These are phyloP conservation scores for Nomada flava DNA, from an alignment of 2,888 invertebrate species.

Conservation along the genomic window DNA sequence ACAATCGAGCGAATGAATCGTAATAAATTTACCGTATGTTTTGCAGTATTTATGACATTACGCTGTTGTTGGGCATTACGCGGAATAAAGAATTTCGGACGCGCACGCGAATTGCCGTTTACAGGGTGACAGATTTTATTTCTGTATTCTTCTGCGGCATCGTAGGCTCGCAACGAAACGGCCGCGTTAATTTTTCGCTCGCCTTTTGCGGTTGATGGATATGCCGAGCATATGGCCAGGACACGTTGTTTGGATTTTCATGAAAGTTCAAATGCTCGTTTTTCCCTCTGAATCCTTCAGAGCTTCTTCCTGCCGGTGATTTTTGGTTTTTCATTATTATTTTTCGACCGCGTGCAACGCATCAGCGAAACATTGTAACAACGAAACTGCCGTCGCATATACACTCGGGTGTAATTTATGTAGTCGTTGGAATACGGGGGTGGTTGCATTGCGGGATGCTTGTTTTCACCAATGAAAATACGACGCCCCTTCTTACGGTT, in stretches of 20 bases:
- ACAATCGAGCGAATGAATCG: too few relatives aligned
- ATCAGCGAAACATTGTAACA: constrained; percentile 15
- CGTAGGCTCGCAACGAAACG: constrained; percentile 16
- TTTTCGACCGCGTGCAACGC: constrained; percentile 1
- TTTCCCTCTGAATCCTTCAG: constrained; percentile 39
- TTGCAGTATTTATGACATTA: too few relatives aligned
- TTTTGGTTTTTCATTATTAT: not conserved
- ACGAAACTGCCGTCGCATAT: not conserved
- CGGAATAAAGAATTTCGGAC: not conserved
- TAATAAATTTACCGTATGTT: too few relatives aligned
- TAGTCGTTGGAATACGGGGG: constrained; percentile 8
- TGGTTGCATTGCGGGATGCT: not conserved
- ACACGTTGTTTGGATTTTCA: constrained; percentile 52
- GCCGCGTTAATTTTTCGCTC: constrained; percentile 50
- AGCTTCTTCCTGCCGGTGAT: constrained; percentile 28
- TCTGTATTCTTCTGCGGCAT: constrained; percentile 21
- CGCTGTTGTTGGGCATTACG: not conserved
- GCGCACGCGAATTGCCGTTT: constrained; percentile 1
- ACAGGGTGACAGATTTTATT: constrained; percentile 16
- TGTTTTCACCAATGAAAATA: constrained; percentile 2
- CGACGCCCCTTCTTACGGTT: not conserved
- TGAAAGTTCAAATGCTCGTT: constrained; percentile 51
- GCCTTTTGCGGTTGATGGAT: constrained; percentile 51
- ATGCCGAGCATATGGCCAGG: constrained; percentile 38
- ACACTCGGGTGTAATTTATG: constrained; percentile 21